Conservation (phyloP, 2,888 invertebrate species). For the Ceratothoa steindachneri region DNA sequence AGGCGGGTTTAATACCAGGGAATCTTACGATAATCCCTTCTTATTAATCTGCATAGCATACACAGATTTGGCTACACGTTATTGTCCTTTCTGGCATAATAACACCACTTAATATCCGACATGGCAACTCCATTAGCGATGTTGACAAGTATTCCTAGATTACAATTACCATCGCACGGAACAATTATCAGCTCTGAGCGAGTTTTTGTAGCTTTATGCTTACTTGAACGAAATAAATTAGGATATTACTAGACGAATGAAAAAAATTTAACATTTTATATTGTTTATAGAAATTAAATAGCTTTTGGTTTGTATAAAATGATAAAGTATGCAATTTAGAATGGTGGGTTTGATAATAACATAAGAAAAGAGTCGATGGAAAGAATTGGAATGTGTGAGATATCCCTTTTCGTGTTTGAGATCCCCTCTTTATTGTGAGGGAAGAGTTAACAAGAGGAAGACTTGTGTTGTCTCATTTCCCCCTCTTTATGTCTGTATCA, state of each 20-base stretch:
- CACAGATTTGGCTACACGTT: not conserved
- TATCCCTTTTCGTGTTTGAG: not conserved
- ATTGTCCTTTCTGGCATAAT: not conserved
- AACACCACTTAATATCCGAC: not conserved
- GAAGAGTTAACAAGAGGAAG: not conserved
- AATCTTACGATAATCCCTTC: not conserved
- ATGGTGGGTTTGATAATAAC: no score
- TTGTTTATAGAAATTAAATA: no score
- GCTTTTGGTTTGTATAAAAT: no score
- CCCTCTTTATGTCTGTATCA: not conserved
- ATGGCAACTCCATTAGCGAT: conserved; percentile 7
- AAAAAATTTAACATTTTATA: no score
- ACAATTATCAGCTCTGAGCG: no score
- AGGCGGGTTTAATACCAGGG: not conserved
- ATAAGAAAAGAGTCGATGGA: not conserved
- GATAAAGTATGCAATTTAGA: no score
- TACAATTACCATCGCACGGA: not conserved
- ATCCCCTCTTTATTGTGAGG: not conserved
- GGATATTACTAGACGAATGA: no score
- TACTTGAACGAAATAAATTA: no score
- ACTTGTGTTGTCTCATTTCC: not conserved
- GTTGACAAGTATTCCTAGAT: not conserved
- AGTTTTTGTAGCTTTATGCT: no score
- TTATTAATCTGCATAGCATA: not conserved
- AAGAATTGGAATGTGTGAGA: not conserved